phyloP scores from a whole-genome alignment of 2,113 vertebrate species.

The Zosterops pallidus region DNA sequence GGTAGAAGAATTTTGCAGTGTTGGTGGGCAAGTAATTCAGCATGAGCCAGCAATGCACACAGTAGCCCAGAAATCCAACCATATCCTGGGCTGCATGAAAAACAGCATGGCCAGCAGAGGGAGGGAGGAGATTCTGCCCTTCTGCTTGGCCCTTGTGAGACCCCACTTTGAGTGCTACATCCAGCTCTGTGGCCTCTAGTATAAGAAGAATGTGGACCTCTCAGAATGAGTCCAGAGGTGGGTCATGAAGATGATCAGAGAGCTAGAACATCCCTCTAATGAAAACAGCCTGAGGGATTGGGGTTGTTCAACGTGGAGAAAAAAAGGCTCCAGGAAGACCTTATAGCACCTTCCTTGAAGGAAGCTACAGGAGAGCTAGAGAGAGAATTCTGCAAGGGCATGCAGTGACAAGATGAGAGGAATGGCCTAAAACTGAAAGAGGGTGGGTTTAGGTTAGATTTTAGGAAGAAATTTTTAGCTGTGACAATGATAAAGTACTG shows the following conservation, averaged over 20 bases:
- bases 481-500: too few species aligned
- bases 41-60: background rate
- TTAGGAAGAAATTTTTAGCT: background rate
- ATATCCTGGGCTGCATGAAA: background rate
- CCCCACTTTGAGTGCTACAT: background rate
- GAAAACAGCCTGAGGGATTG: background rate
- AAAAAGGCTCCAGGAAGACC: background rate
- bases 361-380: background rate
- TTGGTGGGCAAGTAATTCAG: background rate
- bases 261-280: background rate
- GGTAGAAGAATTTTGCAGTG: background rate
- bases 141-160: background rate
- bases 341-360: background rate
- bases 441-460: too few species aligned
- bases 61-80: background rate
- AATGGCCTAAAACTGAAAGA: background rate
- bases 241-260: background rate
- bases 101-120: fast-evolving
- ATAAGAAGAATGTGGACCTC: background rate
- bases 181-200: background rate
- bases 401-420: background rate
- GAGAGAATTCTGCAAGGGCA: background rate
- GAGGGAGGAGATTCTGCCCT: background rate
- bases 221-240: background rate
- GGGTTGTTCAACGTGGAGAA: background rate